Conservation (phyloP, 2,113 vertebrate species). For the Copsychus sechellarum region DNA sequence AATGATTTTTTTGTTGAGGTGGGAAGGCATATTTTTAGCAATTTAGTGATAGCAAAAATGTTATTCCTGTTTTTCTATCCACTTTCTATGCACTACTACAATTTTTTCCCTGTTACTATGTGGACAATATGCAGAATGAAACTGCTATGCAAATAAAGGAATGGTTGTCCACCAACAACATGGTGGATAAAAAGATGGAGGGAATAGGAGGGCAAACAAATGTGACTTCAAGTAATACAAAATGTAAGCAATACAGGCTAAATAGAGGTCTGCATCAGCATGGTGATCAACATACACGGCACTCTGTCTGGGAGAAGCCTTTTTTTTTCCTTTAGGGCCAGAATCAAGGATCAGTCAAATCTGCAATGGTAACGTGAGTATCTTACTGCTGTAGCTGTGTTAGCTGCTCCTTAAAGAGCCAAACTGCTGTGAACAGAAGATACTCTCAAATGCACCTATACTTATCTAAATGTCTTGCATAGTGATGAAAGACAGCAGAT, state of each 20-base stretch:
- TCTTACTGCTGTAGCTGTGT: background rate
- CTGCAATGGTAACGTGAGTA: background rate
- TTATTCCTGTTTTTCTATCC: background rate
- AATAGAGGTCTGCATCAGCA: background rate
- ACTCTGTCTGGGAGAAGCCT: background rate
- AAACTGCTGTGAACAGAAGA: background rate
- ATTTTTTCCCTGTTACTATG: background rate
- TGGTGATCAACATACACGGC: background rate
- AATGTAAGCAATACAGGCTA: background rate
- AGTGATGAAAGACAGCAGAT: background rate
- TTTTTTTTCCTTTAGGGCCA: background rate
- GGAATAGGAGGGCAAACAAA: background rate
- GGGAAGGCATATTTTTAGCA: background rate
- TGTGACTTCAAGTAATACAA: background rate
- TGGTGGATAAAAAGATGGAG: background rate
- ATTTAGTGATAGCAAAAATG: background rate
- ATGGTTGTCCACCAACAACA: background rate
- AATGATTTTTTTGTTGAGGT: fast-evolving
- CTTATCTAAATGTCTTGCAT: background rate
- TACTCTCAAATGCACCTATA: background rate
- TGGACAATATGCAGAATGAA: background rate
- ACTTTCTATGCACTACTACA: background rate
- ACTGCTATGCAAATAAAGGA: background rate
- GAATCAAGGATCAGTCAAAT: background rate
- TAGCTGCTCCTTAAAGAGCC: background rate